Evolutionary conservation across 1,140 invertebrate genomes (phyloP), one percentile per base, ranked within the genome.

Genomic region (Aradophagus sp.): DNA sequence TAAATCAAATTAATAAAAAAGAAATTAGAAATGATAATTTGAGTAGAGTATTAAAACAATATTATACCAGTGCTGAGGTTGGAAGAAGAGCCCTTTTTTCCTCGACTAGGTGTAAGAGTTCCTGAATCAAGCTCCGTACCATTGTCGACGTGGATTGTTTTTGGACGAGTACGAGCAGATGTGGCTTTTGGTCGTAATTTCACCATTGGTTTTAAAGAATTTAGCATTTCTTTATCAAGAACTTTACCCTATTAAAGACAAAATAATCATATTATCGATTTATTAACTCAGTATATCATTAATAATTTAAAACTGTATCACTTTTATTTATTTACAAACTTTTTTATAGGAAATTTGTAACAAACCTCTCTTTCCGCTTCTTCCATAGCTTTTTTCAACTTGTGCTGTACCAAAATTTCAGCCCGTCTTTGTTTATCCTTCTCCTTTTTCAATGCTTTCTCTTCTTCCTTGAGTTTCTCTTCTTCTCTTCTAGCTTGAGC

Each of bases 371-470:
- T 88, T 79, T 97, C 94, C 31, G 93, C 93, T 87, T 97, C 95
- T 84, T 97, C 94, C 47, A 94, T 91, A 31, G 93, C 93, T 86
- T 99, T 99, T 78, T 97, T 96, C 72, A 97, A 89, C 85, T 96
- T 95, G 86, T 99, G 95, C 81, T 97, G 93, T 80, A 97, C 95
- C 68, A 98, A 89, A 82, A 99, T 99, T 58, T 89, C 88, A 62
- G 95, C 92, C 58, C 97, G 86, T 73, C 95, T 88, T 23, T 91
- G 89, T 77, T 92, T 91, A 80, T 98, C 96, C 79, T 98, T 96
- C 70, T 95, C 93, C 83, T 96, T 97, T 79, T 97, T 95, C 38
- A 91, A 88, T 29, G 90, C 87, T 73, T 92, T 91, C 73, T 95
- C 91, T 76, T 99, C 97, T 70, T 92, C 91, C 82, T 96, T 95